Conservation (phyloP, 2,888 invertebrate genomes). For the Melitaea athalia region DNA sequence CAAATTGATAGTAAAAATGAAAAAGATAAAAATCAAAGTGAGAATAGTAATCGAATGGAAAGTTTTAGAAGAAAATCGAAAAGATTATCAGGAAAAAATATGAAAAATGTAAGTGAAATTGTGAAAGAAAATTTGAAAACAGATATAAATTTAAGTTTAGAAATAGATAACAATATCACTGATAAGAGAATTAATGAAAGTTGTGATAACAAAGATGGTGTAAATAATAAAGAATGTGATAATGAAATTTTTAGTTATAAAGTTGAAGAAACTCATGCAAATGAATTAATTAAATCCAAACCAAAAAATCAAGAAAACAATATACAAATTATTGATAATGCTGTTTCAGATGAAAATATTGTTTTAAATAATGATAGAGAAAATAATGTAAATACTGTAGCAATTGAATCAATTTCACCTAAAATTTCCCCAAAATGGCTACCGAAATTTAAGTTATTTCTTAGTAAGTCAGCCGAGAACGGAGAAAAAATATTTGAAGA, state of each 20-base stretch:
- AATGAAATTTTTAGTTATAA: neutral
- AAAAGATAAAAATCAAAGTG: neutral
- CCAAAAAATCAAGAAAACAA: neutral
- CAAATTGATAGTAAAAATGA: neutral
- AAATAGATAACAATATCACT: neutral
- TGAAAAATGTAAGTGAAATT: neutral
- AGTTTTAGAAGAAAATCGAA: neutral
- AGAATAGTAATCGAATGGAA: neutral
- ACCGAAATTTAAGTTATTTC: slow-evolving; percentile 21
- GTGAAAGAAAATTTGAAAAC: neutral
- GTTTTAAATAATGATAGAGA: neutral
- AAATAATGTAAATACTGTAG: neutral
- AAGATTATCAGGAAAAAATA: neutral
- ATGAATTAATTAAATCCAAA: neutral
- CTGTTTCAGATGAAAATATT: neutral
- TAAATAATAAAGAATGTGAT: slow-evolving; percentile 1
- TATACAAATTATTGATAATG: slow-evolving; percentile 4
- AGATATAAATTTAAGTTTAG: neutral
- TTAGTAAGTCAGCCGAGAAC: slow-evolving; percentile 23
- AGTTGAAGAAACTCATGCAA: neutral
- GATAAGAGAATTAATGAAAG: neutral
- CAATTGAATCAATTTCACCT: neutral
- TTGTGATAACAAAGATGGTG: neutral
- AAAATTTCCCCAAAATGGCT: neutral
- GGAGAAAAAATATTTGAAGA: neutral